These are phyloP conservation scores for Ctenodactylus gundi DNA, from an alignment of 2,113 vertebrate genomes.

Conservation along the genomic window DNA sequence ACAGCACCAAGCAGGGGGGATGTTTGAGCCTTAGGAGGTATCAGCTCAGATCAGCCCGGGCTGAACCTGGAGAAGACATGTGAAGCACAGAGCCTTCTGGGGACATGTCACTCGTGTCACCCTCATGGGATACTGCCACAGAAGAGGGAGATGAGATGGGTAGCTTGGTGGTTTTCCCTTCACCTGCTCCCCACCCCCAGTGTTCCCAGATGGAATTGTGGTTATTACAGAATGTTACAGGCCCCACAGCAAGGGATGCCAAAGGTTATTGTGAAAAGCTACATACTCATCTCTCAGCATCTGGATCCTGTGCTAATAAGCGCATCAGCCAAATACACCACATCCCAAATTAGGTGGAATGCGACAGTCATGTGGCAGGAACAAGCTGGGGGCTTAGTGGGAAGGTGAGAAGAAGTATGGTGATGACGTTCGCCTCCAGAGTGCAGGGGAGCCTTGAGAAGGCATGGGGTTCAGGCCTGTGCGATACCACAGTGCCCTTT, in stretches of 20 bases:
- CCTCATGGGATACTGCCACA: not conserved
- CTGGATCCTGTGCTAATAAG: constrained; percentile 62
- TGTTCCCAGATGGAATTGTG: not conserved
- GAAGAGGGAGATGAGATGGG: not conserved
- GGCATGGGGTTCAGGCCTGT: not conserved
- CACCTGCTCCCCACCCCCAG: not conserved
- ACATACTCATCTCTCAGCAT: constrained; percentile 45
- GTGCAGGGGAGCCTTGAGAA: not conserved
- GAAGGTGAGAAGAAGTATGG: not conserved
- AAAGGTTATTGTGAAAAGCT: constrained; percentile 63
- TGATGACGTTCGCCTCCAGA: not conserved
- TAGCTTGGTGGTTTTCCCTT: not conserved
- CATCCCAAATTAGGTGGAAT: not conserved
- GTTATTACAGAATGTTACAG: constrained; percentile 44
- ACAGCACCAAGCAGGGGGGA: accelerated
- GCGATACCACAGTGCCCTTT: not conserved
- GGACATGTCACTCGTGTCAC: not conserved
- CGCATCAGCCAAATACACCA: constrained; percentile 65
- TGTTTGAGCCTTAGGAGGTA: not conserved
- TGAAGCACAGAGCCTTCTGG: not conserved
- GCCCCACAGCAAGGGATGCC: constrained; percentile 45
- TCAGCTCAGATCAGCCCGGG: not conserved
- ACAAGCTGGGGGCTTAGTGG: not conserved
- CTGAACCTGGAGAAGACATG: not conserved
- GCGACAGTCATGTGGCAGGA: not conserved